phyloP scores from a whole-genome alignment of 2,888 invertebrate species.

The Crepidodera aurea region DNA sequence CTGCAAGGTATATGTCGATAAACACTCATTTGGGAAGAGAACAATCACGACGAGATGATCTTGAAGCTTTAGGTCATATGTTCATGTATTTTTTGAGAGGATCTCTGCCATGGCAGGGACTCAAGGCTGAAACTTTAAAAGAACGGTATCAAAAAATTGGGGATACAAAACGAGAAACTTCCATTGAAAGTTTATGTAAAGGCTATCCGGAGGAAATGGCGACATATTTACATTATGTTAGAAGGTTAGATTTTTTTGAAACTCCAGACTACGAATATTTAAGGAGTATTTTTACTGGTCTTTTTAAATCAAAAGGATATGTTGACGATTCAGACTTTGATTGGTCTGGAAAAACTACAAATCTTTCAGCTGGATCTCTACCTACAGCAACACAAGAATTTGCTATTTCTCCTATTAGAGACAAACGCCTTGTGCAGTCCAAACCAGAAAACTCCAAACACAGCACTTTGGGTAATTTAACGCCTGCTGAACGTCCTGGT shows the following conservation, averaged over 20 bases:
- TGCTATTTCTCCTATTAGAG: conserved; percentile 32
- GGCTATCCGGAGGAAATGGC: conserved; percentile 93
- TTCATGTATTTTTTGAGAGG: conserved; percentile 99
- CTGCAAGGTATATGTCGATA: conserved; percentile 99
- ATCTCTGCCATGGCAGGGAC: conserved; percentile 99
- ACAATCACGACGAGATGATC: conserved; percentile 98
- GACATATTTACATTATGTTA: conserved; percentile 93
- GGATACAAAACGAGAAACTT: conserved; percentile 97
- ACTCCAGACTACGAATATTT: conserved; percentile 98
- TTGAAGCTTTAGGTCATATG: conserved; percentile 99
- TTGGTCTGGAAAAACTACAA: conserved; percentile 73
- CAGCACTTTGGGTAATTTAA: conserved; percentile 16
- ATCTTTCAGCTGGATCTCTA: conserved; percentile 29
- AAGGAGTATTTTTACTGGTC: conserved; percentile 90
- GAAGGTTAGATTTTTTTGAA: conserved; percentile 98
- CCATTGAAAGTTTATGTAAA: conserved; percentile 91
- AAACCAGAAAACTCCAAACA: conserved; percentile 24
- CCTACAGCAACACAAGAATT: conserved; percentile 35
- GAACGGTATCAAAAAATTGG: conserved; percentile 99
- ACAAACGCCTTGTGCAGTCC: conserved; percentile 2
- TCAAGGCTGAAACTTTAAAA: conserved; percentile 99
- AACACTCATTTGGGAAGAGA: conserved; percentile 99
- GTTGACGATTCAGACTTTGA: conserved; percentile 91
- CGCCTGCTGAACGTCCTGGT: conserved; percentile 22
- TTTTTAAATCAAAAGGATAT: conserved; percentile 85